Base-by-base conservation (phyloP, 2,797 vertebrate species). In the Halcyon chelicuti region DNA sequence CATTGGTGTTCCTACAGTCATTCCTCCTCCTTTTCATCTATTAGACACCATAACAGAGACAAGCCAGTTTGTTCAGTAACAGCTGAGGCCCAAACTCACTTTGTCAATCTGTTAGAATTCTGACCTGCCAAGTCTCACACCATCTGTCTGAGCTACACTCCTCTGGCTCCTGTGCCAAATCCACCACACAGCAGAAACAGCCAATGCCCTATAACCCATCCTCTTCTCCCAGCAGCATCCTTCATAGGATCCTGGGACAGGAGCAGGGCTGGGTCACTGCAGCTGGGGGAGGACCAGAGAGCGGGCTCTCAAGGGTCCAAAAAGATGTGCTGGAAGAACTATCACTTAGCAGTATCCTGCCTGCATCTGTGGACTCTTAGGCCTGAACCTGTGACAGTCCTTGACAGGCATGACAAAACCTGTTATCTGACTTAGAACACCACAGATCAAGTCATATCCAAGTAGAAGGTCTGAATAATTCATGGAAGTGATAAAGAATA, bases 121-220 rank as follows among this genome's bases (percentile, higher is more conserved):
- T 42, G n/a, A 76, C 35, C 49, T 78, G 51, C 35, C 42, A 78
- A 44, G 15, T 76, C 18, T 33, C 78, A 80, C 26, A 26, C 5
- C 15, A 55, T 39, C 66, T 0, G 1, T 2, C 0, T 49, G 44
- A 83, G 11, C 44, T 31, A 46, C 11, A 4, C 31, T 82, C 42
- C 67, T 79, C 47, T 70, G 62, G 29, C 29, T 72, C 28, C 33
- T 55, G 15, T 67, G 65, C 52, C 52, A 83, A 77, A 80, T 47
- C 39, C 39, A 80, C 46, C 11, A 4, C 13, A 47, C 12, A 73
- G 46, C 1, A 0, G 22, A 33, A 94, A 65, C 2, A 4, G 31
- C 28, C 42, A 28, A 29, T 86, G 15, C 35, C 37, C 46, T 72
- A 0, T 28, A 91, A 55, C 6, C 21, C 47, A 65, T 42, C n/a